Conservation (phyloP, 2,113 vertebrate genomes). For the Cephalopterus ornatus region DNA sequence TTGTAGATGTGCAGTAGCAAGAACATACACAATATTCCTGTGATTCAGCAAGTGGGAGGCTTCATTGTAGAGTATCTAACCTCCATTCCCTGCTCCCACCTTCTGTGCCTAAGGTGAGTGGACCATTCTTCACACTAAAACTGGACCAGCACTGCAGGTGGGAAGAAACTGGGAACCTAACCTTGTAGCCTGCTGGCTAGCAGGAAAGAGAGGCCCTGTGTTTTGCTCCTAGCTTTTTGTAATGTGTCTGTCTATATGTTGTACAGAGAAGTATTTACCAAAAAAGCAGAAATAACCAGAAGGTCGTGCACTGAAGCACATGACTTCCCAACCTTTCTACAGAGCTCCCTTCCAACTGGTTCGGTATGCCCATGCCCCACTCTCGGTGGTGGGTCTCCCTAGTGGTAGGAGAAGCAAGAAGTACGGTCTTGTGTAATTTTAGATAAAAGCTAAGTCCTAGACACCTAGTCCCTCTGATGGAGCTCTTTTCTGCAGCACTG, state of each 20-base stretch:
- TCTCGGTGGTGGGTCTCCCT: not conserved
- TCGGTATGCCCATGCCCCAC: not conserved
- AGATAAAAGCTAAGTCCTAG: not conserved
- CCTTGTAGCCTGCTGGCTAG: not conserved
- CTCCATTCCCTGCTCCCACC: not conserved
- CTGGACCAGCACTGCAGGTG: not conserved
- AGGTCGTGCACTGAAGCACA: rapidly evolving
- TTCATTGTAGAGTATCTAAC: not conserved
- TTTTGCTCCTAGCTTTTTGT: not conserved
- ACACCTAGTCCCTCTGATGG: not conserved
- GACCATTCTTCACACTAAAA: not conserved
- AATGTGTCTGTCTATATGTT: not conserved
- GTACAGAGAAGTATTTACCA: not conserved
- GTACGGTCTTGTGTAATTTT: not conserved
- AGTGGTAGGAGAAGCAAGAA: not conserved
- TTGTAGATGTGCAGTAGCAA: not conserved
- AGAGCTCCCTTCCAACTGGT: not conserved
- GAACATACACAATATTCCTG: not conserved
- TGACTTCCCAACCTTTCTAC: not conserved
- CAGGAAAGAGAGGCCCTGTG: not conserved
- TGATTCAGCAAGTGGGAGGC: not conserved
- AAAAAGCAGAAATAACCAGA: not conserved
- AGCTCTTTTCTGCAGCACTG: not conserved
- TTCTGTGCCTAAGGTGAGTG: not conserved
- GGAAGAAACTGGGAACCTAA: not conserved